Evolutionary conservation across 2,888 invertebrate genomes (phyloP).

Genomic region (Tiphia femorata): DNA sequence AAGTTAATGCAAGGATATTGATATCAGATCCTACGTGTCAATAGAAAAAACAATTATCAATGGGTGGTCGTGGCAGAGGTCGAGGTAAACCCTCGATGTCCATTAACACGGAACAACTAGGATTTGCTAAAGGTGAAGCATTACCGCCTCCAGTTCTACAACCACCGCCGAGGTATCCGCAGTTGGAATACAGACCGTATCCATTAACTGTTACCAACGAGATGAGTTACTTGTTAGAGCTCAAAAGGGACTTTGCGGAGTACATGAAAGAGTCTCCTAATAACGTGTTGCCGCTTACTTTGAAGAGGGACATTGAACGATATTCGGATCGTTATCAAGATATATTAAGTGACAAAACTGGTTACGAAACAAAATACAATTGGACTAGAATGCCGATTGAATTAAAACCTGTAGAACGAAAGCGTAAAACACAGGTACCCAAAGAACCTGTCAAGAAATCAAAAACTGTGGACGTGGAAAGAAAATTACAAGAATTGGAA

Average conservation of each 20-base stretch:
- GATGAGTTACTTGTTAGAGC: constrained; percentile 78
- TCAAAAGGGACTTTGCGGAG: constrained; percentile 81
- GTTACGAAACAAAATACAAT: constrained; percentile 54
- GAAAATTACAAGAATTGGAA: constrained; percentile 76
- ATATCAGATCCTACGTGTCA: background rate
- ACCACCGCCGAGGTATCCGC: constrained; percentile 68
- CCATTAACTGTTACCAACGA: constrained; percentile 67
- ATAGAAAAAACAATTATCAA: constrained; percentile 27
- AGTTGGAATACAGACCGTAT: constrained; percentile 69
- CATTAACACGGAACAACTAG: constrained; percentile 65
- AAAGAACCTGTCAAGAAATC: constrained; percentile 33
- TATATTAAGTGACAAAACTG: constrained; percentile 41
- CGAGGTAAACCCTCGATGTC: constrained; percentile 62
- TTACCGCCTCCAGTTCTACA: constrained; percentile 64
- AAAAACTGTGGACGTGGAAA: constrained; percentile 55
- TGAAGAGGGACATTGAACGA: constrained; percentile 64
- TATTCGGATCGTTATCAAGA: constrained; percentile 61
- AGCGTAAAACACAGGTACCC: constrained; percentile 35
- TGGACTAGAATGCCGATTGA: constrained; percentile 61
- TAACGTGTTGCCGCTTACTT: constrained; percentile 62
- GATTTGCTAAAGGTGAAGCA: constrained; percentile 63
- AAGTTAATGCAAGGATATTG: background rate
- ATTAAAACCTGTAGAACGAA: constrained; percentile 46
- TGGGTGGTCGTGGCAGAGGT: constrained; percentile 67
- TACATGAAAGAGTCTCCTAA: constrained; percentile 79